A percentile compares a stretch with the other conserved stretches of the same genome.
Conservation (phyloP, 2,888 invertebrate genomes). For the Brachylomia viminalis region DNA sequence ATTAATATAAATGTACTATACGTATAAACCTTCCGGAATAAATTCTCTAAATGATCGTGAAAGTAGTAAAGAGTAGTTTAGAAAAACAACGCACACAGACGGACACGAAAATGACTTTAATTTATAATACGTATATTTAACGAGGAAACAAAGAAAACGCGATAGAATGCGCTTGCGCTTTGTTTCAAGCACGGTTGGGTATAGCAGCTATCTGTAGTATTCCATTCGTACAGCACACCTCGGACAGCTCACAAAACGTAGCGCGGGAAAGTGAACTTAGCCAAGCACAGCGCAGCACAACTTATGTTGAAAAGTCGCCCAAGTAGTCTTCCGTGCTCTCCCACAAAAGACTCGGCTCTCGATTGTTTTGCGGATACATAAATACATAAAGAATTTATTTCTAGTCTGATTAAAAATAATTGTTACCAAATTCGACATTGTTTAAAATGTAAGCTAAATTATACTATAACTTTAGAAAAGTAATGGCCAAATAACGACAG, state of each 20-base stretch:
- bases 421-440: not conserved
- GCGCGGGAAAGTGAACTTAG: not conserved
- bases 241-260: not conserved
- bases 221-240: not conserved
- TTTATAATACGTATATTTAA: too few species aligned
- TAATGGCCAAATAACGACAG: too few species aligned
- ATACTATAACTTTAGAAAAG: not conserved
- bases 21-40: too few species aligned
- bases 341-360: not conserved
- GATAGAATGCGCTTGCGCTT: too few species aligned
- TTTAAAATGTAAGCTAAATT: not conserved
- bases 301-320: not conserved
- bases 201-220: not conserved
- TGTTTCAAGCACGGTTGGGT: not conserved
- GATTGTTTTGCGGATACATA: too few species aligned
- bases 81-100: too few species aligned
- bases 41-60: too few species aligned
- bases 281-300: not conserved
- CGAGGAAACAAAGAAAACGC: too few species aligned
- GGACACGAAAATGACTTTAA: too few species aligned
- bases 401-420: conserved; percentile 26
- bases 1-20: too few species aligned
- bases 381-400: not conserved
- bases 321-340: too few species aligned
- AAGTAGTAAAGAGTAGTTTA: too few species aligned